phyloP scores from a whole-genome alignment of 2,113 vertebrate species.

The Heptranchias perlo region DNA sequence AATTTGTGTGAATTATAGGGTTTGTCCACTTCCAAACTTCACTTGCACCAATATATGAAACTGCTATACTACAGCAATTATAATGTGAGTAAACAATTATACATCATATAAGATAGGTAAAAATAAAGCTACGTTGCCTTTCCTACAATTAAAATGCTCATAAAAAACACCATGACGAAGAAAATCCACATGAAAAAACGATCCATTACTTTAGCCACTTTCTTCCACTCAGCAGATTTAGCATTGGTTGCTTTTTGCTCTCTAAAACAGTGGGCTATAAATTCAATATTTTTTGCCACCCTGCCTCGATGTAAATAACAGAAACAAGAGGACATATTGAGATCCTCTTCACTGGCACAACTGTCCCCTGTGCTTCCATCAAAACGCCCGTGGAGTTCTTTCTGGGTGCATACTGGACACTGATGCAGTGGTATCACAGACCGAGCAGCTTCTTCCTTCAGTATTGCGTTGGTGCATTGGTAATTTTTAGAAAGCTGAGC shows the following conservation, averaged over 20 bases:
- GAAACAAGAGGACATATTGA: constrained; percentile 45
- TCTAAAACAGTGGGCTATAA: constrained; percentile 81
- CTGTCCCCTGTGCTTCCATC: constrained; percentile 50
- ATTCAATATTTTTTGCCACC: constrained; percentile 82
- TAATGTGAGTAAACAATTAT: background rate
- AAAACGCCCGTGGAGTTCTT: constrained; percentile 51
- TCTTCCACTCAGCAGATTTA: constrained; percentile 91
- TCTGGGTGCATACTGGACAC: constrained; percentile 42
- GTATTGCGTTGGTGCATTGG: constrained; percentile 44
- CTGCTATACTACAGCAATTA: background rate
- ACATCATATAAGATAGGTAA: background rate
- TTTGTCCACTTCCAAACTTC: background rate
- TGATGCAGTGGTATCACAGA: constrained; percentile 39
- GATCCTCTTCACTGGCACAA: constrained; percentile 48
- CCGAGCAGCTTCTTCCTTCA: constrained; percentile 39
- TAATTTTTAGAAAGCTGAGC: constrained; percentile 38
- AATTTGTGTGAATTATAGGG: background rate
- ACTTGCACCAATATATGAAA: background rate
- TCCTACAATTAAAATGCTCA: constrained; percentile 86
- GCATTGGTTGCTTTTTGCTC: constrained; percentile 78
- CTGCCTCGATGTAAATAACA: constrained; percentile 62
- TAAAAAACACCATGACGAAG: constrained; percentile 93
- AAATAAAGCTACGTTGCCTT: constrained; percentile 65
- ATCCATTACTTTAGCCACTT: constrained; percentile 96
- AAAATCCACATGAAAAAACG: constrained; percentile 99